Conservation (phyloP, 2,113 vertebrate genomes). For the Steatornis caripensis region DNA sequence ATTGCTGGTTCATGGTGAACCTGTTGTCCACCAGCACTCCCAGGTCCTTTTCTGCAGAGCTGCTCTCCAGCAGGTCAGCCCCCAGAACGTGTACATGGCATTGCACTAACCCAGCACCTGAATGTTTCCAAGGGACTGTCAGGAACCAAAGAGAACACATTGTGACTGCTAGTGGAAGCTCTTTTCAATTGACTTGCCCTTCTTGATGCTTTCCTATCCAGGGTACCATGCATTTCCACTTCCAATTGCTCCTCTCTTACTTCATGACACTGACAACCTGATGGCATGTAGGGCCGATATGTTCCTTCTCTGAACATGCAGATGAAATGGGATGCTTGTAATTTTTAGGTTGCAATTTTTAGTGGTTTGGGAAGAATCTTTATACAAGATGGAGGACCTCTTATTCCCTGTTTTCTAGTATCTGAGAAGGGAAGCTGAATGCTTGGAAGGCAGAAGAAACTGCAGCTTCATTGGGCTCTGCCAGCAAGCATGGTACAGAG, state of each 20-base stretch:
- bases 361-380: neutral
- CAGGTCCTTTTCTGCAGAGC: no score
- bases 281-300: fast-evolving
- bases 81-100: fast-evolving
- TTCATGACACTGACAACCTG: neutral
- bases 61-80: no score
- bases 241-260: neutral
- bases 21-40: no score
- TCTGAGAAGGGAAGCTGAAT: neutral
- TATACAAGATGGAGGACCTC: neutral
- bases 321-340: neutral
- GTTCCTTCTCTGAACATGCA: neutral
- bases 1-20: no score
- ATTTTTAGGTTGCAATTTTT: neutral
- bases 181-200: neutral
- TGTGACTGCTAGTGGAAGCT: neutral
- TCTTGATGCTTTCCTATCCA: neutral
- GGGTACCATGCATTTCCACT: neutral
- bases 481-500: neutral
- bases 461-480: neutral
- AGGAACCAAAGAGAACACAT: neutral
- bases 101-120: neutral
- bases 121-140: neutral
- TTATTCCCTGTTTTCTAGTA: neutral
- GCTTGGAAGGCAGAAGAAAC: neutral